Base-by-base conservation (phyloP, 2,888 invertebrate species). In the Synanthedon myopaeformis region DNA sequence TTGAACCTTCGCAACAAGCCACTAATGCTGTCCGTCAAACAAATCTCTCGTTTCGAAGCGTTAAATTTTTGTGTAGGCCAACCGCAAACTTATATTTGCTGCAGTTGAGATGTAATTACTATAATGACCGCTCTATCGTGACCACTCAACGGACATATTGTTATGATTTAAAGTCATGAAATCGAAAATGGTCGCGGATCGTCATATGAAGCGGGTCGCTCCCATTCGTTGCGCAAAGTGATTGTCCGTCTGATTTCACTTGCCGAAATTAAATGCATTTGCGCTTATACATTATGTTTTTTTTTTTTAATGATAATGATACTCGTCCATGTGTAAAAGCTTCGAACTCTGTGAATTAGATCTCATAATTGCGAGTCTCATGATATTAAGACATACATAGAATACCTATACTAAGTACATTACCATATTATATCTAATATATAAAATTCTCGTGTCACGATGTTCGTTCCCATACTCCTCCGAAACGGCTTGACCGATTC, bases 101-200 rank as follows among this genome's bases (percentile, higher is more conserved):
- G 58, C 62, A 59, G 61, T 64, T 66, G 67, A 72, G 65, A 71
- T 71, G 76, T 83, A 82, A 84, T 84, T 82, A 81, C 78, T 75
- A 69, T 80, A 79, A 81, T 82, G 78, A 76, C 67, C 69, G 70
- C 62, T 70, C 68, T 76, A 76, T 81, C 82, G 79, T 80, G 82
- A 79, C 77, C 78, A 72, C 67, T 73, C 68, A 61, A 63, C 69
- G 74, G 76, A 70, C 73, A 79, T 75, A 79, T 82, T 79, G 81
- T 81, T 82, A 80, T 76, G 76, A 79, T 82, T 83, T 80, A 73
- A 35, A 76, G 74, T 79, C 82, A 78, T 82, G 82, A 76, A 81
- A 79, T 81, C 76, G 76, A 76, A 78, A 81, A 81, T 72, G 71
- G 75, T 80, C 79, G 67, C 74, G 77, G 82, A 81, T 82, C 83